Evolutionary conservation across 2,113 vertebrate species (phyloP).

Genomic region (Phyllostomus hastatus): DNA sequence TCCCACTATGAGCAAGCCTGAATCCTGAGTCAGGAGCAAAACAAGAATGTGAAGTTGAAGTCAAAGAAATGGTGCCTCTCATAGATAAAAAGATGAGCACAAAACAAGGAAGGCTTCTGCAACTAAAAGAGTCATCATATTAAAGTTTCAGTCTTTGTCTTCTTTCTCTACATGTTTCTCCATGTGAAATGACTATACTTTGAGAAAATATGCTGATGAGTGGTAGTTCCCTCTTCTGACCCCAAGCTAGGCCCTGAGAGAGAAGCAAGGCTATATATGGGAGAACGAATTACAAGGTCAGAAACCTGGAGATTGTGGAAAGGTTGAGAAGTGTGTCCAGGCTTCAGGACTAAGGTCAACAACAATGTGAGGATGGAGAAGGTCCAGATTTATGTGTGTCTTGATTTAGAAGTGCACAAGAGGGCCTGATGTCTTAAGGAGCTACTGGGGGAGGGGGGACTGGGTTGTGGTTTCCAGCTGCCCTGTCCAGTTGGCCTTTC

Average conservation of each 20-base stretch:
- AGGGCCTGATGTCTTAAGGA: neutral
- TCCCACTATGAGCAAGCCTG: neutral
- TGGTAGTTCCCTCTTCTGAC: neutral
- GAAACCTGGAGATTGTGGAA: neutral
- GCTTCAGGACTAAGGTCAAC: constrained; percentile 23
- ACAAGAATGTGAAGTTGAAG: constrained; percentile 20
- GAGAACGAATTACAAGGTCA: neutral
- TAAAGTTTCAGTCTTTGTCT: neutral
- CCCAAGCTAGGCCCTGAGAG: neutral
- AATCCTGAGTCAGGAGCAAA: neutral
- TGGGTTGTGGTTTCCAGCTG: neutral
- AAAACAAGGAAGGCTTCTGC: neutral
- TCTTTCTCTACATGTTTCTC: neutral
- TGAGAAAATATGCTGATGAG: neutral
- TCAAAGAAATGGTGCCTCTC: neutral
- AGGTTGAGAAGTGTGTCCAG: neutral
- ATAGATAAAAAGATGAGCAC: neutral
- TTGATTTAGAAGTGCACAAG: neutral
- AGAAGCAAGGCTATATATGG: neutral
- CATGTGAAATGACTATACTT: neutral
- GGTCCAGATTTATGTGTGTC: neutral
- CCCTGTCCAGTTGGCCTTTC: neutral
- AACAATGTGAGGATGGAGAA: constrained; percentile 3
- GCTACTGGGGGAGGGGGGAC: neutral
- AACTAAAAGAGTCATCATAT: neutral